Percentiles rank a stretch among this genome's conserved stretches.
These are phyloP conservation scores for Stichodactyla mertensii DNA, from an alignment of 64 coral and sea anemone genomes.

Conservation along the genomic window DNA sequence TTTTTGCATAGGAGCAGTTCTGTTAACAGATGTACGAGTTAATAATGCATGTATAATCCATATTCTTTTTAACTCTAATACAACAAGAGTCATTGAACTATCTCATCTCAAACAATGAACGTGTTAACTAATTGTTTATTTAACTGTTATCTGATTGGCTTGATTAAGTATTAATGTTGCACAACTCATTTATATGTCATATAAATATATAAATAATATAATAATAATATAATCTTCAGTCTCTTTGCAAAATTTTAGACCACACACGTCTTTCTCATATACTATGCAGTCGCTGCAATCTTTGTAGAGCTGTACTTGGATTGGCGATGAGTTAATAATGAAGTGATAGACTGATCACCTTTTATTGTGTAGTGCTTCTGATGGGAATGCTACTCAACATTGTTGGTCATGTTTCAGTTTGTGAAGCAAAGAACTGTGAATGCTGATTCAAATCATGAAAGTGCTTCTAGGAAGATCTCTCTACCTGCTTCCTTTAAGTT, in stretches of 20 bases:
- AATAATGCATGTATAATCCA: neutral
- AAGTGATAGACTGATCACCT: too few species aligned
- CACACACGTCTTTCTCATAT: too few species aligned
- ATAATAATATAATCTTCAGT: too few species aligned
- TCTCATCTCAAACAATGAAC: neutral
- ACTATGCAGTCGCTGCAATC: neutral
- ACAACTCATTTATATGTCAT: too few species aligned
- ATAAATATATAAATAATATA: too few species aligned
- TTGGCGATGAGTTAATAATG: too few species aligned
- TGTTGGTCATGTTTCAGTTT: slow-evolving; percentile 22
- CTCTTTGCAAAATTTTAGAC: too few species aligned
- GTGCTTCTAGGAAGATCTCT: slow-evolving; percentile 32
- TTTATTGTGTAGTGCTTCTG: neutral
- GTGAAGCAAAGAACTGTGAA: slow-evolving; percentile 10
- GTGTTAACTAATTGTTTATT: neutral
- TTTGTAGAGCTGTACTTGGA: neutral
- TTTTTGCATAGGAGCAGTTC: neutral
- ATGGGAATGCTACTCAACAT: neutral
- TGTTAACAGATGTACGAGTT: neutral
- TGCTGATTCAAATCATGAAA: neutral
- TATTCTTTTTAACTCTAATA: neutral
- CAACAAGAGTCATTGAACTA: neutral
- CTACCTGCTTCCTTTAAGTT: slow-evolving; percentile 35
- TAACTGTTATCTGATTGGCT: neutral
- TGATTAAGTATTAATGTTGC: neutral